phyloP scores from a whole-genome alignment of 2,113 vertebrate species.

The Accipiter virgatus region DNA sequence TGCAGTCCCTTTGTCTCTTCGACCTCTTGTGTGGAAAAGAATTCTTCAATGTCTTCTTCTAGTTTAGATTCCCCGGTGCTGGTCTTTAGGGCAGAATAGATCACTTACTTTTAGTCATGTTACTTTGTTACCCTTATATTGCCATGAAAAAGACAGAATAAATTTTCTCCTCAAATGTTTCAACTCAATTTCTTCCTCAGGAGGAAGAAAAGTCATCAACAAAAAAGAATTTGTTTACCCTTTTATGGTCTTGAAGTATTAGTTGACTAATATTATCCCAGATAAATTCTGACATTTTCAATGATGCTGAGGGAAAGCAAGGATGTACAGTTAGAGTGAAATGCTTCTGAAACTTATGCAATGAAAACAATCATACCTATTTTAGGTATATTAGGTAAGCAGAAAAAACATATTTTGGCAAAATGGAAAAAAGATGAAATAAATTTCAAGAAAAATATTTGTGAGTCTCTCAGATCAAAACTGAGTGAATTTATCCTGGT shows the following conservation, averaged over 20 bases:
- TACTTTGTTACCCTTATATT: neutral
- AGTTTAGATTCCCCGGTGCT: neutral
- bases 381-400: neutral
- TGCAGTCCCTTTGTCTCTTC: neutral
- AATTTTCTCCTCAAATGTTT: neutral
- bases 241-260: neutral
- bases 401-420: neutral
- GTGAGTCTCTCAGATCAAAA: neutral
- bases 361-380: neutral
- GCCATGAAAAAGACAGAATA: neutral
- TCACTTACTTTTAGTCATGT: neutral
- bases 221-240: neutral
- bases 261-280: neutral
- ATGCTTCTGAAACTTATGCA: neutral
- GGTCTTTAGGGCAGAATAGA: neutral
- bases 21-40: neutral
- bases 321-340: neutral
- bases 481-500: neutral
- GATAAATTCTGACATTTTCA: slow-evolving; percentile 9
- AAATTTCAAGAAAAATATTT: slow-evolving; percentile 32
- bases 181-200: neutral
- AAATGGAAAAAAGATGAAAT: slow-evolving; percentile 20
- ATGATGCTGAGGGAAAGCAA: neutral
- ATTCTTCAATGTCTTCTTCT: neutral
- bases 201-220: neutral